These are phyloP conservation scores for Tretioscincus oriximinensis DNA, from an alignment of 2,113 vertebrate species.

Conservation along the genomic window DNA sequence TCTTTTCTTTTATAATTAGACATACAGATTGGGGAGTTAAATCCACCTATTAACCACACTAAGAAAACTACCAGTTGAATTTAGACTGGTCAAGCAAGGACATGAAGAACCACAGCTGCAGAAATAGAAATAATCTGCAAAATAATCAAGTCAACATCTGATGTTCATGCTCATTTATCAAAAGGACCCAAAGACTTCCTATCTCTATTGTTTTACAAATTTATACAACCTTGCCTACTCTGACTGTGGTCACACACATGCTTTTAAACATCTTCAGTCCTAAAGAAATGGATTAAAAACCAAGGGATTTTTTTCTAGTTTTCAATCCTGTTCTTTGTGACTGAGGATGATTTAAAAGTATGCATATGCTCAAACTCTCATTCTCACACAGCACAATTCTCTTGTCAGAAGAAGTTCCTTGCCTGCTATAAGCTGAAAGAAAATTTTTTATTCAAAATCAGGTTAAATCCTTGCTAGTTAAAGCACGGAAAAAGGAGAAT, in stretches of 20 bases:
- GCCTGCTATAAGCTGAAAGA: neutral
- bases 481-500: neutral
- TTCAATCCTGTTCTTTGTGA: too few relatives aligned
- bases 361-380: too few relatives aligned
- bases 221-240: neutral
- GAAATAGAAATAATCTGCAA: constrained; percentile 20
- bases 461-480: neutral
- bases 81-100: neutral
- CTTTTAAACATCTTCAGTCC: too few relatives aligned
- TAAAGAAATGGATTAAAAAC: too few relatives aligned
- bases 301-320: too few relatives aligned
- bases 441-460: neutral
- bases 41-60: constrained; percentile 37
- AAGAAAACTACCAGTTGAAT: constrained; percentile 4
- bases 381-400: neutral
- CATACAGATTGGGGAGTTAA: constrained; percentile 58
- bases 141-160: constrained; percentile 15
- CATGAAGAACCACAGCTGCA: constrained; percentile 31
- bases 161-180: neutral
- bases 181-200: too few relatives aligned
- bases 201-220: neutral
- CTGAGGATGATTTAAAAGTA: too few relatives aligned
- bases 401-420: neutral
- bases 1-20: constrained; percentile 23
- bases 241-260: neutral